These are phyloP conservation scores for Calypte anna DNA, from an alignment of 2,113 vertebrate species.

Conservation along the genomic window DNA sequence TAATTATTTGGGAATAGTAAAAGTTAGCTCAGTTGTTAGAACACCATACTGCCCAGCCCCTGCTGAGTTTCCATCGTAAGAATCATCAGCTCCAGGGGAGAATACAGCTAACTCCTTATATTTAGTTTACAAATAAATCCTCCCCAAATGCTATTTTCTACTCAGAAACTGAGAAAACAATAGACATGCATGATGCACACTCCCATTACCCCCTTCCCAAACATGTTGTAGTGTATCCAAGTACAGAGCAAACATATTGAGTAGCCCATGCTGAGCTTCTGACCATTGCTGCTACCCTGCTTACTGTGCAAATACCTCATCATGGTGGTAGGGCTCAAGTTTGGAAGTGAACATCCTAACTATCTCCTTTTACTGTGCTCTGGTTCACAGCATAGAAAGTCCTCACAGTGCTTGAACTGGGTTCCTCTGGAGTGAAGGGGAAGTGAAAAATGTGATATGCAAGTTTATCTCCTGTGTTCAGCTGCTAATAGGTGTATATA, in stretches of 20 bases:
- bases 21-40: neutral
- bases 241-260: neutral
- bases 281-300: neutral
- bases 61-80: neutral
- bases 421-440: neutral
- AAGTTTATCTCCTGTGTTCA: neutral
- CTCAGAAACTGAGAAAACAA: neutral
- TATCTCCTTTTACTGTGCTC: neutral
- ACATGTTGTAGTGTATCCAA: neutral
- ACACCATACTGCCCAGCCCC: neutral
- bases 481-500: neutral
- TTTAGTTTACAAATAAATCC: neutral
- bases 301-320: neutral
- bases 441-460: neutral
- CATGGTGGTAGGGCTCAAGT: neutral
- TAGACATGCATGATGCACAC: neutral
- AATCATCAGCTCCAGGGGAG: neutral
- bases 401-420: neutral
- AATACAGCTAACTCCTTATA: neutral
- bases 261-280: neutral
- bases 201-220: too few relatives aligned
- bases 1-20: neutral
- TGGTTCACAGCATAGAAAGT: neutral
- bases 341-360: neutral
- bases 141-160: neutral